Conservation (phyloP, 2,888 invertebrate genomes). For the Melikaiella ostensackeni region DNA sequence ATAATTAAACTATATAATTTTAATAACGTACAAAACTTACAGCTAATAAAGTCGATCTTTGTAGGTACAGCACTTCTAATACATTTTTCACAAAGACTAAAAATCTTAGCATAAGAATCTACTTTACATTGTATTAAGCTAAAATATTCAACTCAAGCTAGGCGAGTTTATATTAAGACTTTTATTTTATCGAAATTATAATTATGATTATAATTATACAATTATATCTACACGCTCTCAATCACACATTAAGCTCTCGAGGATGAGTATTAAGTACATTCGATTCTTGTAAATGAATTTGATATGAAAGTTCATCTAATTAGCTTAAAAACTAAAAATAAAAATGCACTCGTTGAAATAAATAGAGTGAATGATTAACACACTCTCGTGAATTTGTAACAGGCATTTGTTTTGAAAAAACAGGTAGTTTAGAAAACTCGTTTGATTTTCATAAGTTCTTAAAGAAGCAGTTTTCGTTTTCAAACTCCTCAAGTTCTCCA, state of each 20-base stretch:
- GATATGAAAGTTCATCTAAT: neutral
- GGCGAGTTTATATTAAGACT: too few species aligned
- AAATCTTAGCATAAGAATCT: neutral
- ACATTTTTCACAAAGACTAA: neutral
- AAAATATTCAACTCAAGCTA: neutral
- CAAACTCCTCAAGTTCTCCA: neutral
- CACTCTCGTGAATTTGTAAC: neutral
- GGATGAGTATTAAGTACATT: neutral
- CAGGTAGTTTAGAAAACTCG: neutral
- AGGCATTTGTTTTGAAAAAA: neutral
- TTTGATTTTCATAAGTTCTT: neutral
- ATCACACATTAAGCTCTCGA: neutral
- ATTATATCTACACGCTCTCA: neutral
- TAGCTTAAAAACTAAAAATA: neutral
- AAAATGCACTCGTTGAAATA: neutral
- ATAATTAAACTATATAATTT: neutral
- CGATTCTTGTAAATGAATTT: neutral
- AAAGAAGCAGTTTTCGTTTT: neutral
- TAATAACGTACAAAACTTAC: slow-evolving; percentile 7
- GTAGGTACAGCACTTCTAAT: neutral
- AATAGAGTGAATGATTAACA: neutral
- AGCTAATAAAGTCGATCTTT: neutral
- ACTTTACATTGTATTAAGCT: neutral
- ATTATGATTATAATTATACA: neutral
- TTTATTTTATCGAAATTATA: neutral